Evolutionary conservation across 2,797 vertebrate genomes (phyloP).

Genomic region (Florisuga fusca): DNA sequence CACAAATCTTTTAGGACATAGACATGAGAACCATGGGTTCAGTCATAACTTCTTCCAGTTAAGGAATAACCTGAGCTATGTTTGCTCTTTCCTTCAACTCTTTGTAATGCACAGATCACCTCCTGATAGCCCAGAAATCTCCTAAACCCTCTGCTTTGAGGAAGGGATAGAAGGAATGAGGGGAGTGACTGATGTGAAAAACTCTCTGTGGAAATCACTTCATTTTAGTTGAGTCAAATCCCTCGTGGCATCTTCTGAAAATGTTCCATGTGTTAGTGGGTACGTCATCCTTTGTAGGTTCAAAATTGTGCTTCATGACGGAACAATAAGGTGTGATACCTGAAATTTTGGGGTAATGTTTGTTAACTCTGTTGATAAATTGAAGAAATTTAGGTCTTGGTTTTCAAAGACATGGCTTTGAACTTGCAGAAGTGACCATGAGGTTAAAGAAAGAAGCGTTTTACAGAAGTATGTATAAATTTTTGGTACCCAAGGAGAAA

Average conservation of each 20-base stretch:
- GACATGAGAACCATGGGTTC: neutral
- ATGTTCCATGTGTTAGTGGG: neutral
- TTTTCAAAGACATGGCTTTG: neutral
- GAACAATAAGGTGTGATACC: neutral
- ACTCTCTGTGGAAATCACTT: neutral
- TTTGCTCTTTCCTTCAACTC: neutral
- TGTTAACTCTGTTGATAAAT: neutral
- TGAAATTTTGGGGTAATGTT: neutral
- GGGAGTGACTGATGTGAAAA: neutral
- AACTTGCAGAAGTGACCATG: neutral
- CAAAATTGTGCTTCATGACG: neutral
- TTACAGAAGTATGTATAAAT: neutral
- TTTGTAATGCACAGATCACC: neutral
- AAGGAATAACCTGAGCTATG: neutral
- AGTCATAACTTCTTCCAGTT: neutral
- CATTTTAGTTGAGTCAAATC: neutral
- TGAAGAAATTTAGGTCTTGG: neutral
- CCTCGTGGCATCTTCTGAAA: neutral
- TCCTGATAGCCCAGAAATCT: neutral
- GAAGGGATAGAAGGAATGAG: neutral
- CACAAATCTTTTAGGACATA: neutral
- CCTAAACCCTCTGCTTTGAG: neutral
- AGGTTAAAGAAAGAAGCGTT: neutral
- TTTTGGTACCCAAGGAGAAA: neutral
- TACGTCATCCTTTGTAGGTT: neutral